These are phyloP conservation scores for Patagioenas fasciata DNA, from an alignment of 2,113 vertebrate species.

Conservation along the genomic window DNA sequence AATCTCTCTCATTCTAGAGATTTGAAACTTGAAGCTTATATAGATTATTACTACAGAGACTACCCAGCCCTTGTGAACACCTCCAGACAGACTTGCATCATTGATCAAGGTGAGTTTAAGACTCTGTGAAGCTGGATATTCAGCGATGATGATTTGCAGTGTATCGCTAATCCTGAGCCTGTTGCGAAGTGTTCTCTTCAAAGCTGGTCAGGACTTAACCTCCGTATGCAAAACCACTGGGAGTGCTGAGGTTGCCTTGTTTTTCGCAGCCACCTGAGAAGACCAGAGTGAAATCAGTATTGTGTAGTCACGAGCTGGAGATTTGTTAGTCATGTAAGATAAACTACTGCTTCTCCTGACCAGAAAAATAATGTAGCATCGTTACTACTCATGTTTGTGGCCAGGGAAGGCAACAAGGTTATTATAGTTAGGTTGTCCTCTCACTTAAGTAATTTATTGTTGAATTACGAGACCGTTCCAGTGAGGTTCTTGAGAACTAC, in stretches of 20 bases:
- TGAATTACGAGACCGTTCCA: neutral
- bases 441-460: neutral
- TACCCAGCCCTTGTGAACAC: slow-evolving; percentile 88
- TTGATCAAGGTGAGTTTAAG: slow-evolving; percentile 85
- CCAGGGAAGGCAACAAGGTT: neutral
- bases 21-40: slow-evolving; percentile 87
- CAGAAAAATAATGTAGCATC: neutral
- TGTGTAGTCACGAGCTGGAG: neutral
- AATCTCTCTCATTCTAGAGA: slow-evolving; percentile 79
- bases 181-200: neutral
- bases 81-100: slow-evolving; percentile 82
- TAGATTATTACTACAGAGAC: slow-evolving; percentile 95
- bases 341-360: neutral
- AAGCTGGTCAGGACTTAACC: neutral
- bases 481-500: neutral
- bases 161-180: neutral
- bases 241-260: neutral
- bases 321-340: neutral
- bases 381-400: neutral
- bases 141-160: neutral
- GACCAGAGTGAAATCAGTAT: neutral
- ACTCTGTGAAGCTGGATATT: neutral
- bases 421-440: neutral
- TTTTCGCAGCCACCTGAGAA: neutral
- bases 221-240: neutral